Percentiles rank a stretch among this genome's conserved stretches.
phyloP scores from a whole-genome alignment of 2,797 vertebrate genomes.

The Fundulus diaphanus region DNA sequence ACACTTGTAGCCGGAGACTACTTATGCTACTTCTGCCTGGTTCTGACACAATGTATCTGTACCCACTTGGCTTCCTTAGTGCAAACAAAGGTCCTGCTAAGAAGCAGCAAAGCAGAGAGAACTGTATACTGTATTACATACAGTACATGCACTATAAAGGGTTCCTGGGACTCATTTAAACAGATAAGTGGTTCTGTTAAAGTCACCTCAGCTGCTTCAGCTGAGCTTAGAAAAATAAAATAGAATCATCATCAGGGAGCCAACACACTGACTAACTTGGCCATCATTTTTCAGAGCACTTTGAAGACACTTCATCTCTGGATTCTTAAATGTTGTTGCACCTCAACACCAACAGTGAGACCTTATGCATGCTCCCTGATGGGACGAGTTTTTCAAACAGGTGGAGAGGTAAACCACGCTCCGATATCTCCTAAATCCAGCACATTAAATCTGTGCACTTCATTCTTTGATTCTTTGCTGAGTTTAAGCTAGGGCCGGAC shows the following conservation, averaged over 20 bases:
- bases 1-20: background rate
- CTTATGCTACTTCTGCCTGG: background rate
- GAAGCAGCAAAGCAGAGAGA: background rate
- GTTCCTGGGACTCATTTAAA: too few species aligned
- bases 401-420: too few species aligned
- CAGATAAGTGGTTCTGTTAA: background rate
- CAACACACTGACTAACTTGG: background rate
- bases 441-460: constrained; percentile 6
- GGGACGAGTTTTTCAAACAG: too few species aligned
- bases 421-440: too few species aligned
- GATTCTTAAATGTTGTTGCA: background rate
- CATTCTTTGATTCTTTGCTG: too few species aligned
- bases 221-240: background rate
- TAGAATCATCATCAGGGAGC: background rate
- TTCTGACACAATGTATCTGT: background rate
- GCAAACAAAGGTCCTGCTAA: background rate
- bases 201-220: background rate
- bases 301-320: background rate
- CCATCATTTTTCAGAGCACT: background rate
- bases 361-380: too few species aligned
- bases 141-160: too few species aligned
- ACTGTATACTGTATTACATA: too few species aligned
- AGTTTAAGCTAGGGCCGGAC: too few species aligned
- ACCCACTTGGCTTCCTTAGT: background rate
- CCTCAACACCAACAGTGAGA: background rate